phyloP scores from a whole-genome alignment of 64 coral and sea anemone genomes.

The Anthopleura sola region DNA sequence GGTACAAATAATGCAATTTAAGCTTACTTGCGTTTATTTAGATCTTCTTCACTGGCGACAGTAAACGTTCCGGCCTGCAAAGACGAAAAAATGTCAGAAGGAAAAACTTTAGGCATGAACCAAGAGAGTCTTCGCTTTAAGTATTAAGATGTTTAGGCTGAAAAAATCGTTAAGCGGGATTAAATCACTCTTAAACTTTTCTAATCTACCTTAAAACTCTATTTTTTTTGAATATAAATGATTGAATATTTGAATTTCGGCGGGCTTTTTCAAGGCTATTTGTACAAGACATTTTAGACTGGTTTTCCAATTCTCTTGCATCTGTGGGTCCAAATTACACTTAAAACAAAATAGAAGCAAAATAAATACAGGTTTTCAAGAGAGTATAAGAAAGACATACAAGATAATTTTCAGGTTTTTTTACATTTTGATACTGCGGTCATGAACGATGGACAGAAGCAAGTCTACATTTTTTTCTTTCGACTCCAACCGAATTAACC shows the following conservation, averaged over 20 bases:
- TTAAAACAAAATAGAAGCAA: background rate
- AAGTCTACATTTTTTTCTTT: background rate
- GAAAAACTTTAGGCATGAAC: background rate
- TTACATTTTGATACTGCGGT: background rate
- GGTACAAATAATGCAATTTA: background rate
- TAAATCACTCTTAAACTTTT: background rate
- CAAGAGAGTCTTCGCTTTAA: too few relatives aligned
- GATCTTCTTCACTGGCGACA: slow-evolving; percentile 12
- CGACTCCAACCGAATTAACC: background rate
- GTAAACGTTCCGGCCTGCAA: slow-evolving; percentile 18
- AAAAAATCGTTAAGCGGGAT: background rate
- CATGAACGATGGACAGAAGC: background rate
- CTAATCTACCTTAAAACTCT: background rate
- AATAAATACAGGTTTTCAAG: background rate
- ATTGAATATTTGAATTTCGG: slow-evolving; percentile 3
- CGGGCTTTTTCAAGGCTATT: background rate
- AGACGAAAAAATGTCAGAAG: background rate
- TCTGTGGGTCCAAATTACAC: background rate
- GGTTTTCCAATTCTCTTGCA: background rate
- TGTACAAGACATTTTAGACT: background rate
- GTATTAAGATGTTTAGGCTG: too few relatives aligned
- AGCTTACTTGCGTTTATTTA: slow-evolving; percentile 59
- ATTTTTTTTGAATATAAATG: background rate
- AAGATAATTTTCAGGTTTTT: background rate
- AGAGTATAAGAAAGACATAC: background rate